phyloP scores from a whole-genome alignment of 1,140 invertebrate genomes.

The Drosophila trapezifrons region DNA sequence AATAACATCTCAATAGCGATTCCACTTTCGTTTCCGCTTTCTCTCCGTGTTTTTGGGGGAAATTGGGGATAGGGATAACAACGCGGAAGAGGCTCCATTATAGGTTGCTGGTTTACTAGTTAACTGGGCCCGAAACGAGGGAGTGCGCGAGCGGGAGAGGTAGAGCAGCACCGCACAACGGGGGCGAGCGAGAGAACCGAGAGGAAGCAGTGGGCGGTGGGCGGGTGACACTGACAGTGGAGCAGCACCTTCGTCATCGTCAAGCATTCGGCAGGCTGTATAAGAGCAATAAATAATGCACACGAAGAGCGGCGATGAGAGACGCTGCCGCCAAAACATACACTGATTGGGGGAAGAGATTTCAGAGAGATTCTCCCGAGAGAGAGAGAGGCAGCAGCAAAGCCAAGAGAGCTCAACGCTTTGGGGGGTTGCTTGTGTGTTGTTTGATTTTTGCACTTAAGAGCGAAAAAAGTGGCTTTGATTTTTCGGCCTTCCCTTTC shows the following conservation, averaged over 20 bases:
- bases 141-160: slow-evolving; percentile 13
- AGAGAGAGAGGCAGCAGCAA: slow-evolving; percentile 1
- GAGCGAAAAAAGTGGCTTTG: slow-evolving; percentile 73
- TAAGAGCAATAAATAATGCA: slow-evolving; percentile 66
- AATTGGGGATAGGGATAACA: slow-evolving; percentile 50
- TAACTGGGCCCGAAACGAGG: slow-evolving; percentile 55
- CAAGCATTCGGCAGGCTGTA: slow-evolving; percentile 49
- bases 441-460: slow-evolving; percentile 77
- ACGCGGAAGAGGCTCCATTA: slow-evolving; percentile 66
- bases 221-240: slow-evolving; percentile 62
- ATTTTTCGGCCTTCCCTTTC: slow-evolving; percentile 43
- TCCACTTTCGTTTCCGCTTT: not conserved
- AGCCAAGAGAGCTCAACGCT: slow-evolving; percentile 15
- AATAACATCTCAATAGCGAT: not conserved
- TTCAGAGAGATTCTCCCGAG: slow-evolving; percentile 1
- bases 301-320: slow-evolving; percentile 42
- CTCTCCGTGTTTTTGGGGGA: slow-evolving; percentile 18
- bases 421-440: slow-evolving; percentile 37
- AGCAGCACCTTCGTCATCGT: slow-evolving; percentile 49
- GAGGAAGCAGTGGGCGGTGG: not conserved
- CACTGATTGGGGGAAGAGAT: slow-evolving; percentile 21
- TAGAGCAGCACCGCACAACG: not conserved
- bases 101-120: slow-evolving; percentile 69
- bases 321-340: not conserved
- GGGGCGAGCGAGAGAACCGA: slow-evolving; percentile 7